Percentiles rank a stretch among this genome's conserved stretches.
These are phyloP conservation scores for Limnodromus scolopaceus DNA, from an alignment of 2,797 vertebrate species.

Conservation along the genomic window DNA sequence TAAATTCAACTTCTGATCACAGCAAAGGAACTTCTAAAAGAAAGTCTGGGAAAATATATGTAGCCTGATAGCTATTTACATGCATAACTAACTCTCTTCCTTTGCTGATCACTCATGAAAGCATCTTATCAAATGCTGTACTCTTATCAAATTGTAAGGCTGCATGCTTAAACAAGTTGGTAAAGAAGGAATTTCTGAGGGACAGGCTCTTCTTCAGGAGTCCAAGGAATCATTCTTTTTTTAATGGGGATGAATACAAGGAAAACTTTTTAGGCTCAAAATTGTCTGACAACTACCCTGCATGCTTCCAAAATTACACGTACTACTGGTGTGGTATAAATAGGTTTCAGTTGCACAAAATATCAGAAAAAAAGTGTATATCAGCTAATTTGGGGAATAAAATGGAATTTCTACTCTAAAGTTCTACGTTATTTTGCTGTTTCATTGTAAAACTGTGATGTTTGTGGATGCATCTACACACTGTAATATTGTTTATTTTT, in stretches of 20 bases:
- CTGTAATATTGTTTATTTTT: not conserved
- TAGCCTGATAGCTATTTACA: not conserved
- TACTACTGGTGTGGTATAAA: not conserved
- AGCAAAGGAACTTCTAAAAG: not conserved
- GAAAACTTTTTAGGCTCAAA: not conserved
- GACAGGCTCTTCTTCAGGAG: not conserved
- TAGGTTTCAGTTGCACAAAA: not conserved
- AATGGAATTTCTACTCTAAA: not conserved
- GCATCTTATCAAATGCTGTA: not conserved
- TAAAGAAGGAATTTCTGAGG: not conserved
- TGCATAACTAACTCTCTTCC: not conserved
- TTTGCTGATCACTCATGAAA: not conserved
- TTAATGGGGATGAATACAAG: not conserved
- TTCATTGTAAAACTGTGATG: not conserved
- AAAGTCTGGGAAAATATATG: not conserved
- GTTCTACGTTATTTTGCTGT: not conserved
- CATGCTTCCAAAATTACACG: not conserved
- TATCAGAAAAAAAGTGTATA: not conserved
- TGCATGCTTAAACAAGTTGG: not conserved
- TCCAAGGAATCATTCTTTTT: not conserved
- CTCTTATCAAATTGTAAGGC: not conserved
- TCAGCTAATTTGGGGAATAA: not conserved
- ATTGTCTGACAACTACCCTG: not conserved
- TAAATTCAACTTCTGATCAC: not conserved
- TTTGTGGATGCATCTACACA: not conserved